These are phyloP conservation scores for Oligia fasciuncula DNA, from an alignment of 2,888 invertebrate genomes.

Conservation along the genomic window DNA sequence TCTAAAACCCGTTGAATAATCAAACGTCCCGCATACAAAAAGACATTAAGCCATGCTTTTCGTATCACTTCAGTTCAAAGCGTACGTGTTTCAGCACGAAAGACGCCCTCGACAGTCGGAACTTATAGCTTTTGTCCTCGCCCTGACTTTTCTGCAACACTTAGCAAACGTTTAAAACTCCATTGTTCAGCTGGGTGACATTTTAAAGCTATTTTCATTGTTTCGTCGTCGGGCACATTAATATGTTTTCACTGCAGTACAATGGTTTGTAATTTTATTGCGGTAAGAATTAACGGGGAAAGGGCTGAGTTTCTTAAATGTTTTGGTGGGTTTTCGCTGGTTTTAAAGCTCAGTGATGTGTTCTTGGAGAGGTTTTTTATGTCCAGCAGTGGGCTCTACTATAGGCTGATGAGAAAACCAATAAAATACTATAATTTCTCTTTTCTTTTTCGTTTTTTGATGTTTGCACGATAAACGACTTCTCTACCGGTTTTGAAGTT, in stretches of 20 bases:
- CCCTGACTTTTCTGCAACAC: constrained; percentile 82
- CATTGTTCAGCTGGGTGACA: constrained; percentile 79
- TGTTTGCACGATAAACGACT: background rate
- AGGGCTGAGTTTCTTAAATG: constrained; percentile 11
- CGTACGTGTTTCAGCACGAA: constrained; percentile 66
- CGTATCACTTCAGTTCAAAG: constrained; percentile 59
- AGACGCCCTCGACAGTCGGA: constrained; percentile 67
- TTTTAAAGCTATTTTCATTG: constrained; percentile 78
- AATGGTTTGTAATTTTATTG: constrained; percentile 56
- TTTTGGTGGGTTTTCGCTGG: constrained; percentile 7
- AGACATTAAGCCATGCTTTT: constrained; percentile 52
- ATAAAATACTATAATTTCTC: background rate
- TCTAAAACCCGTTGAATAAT: constrained; percentile 49
- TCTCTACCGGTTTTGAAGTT: background rate
- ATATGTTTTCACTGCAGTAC: constrained; percentile 65
- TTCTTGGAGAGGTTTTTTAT: background rate
- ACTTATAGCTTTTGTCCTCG: constrained; percentile 81
- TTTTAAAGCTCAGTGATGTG: background rate
- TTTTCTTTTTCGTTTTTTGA: too few species aligned
- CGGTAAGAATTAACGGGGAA: constrained; percentile 29
- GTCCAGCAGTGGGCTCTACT: background rate
- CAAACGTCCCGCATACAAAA: constrained; percentile 51
- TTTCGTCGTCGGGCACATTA: constrained; percentile 68
- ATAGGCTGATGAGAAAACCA: background rate
- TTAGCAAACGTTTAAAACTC: constrained; percentile 83